phyloP scores from a whole-genome alignment of 2,113 vertebrate species.

The Takifugu flavidus region DNA sequence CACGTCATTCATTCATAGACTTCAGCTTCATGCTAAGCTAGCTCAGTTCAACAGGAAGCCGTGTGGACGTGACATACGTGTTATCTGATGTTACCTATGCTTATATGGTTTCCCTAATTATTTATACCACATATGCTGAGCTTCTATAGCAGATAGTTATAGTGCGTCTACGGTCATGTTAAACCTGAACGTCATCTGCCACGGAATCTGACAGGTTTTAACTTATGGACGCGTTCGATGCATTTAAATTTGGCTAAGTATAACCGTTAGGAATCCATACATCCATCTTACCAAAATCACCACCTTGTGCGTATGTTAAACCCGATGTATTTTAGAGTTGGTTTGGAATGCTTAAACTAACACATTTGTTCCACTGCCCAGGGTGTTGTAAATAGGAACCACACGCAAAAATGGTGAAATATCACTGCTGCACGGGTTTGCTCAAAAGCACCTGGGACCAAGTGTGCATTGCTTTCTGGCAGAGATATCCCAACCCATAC shows the following conservation, averaged over 20 bases:
- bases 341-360: no score
- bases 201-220: no score
- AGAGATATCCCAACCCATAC: slow-evolving; percentile 94
- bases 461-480: slow-evolving; percentile 94
- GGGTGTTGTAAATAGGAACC: slow-evolving; percentile 23
- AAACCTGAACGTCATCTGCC: no score
- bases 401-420: slow-evolving; percentile 87
- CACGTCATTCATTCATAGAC: slow-evolving; percentile 32
- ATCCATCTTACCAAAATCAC: no score
- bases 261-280: no score
- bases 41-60: slow-evolving; percentile 39
- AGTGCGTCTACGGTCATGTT: no score
- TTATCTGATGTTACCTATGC: not conserved
- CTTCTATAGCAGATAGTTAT: no score
- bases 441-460: slow-evolving; percentile 95
- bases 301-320: no score
- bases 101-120: not conserved
- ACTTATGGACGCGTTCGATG: no score
- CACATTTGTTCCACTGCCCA: slow-evolving; percentile 19
- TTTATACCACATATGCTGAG: not conserved
- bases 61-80: slow-evolving; percentile 48
- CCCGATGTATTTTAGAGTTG: no score
- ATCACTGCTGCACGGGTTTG: slow-evolving; percentile 82
- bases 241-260: no score
- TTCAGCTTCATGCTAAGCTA: slow-evolving; percentile 22